Evolutionary conservation across 2,888 invertebrate genomes (phyloP).

Genomic region (Pandemis cinnamomeana): DNA sequence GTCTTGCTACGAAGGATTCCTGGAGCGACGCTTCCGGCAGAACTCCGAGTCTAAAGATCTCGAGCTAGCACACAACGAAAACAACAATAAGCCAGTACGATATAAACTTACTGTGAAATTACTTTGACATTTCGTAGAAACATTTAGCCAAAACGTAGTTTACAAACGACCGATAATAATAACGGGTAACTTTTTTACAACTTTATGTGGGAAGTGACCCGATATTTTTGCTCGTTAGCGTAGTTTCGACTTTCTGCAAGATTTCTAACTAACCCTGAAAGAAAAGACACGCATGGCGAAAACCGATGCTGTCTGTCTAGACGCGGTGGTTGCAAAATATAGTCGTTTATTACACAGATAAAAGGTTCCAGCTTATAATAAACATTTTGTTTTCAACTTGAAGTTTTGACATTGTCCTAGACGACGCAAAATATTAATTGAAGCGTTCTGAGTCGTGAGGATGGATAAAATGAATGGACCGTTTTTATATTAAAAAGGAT

Average conservation of each 20-base stretch:
- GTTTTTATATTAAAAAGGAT: too few relatives aligned
- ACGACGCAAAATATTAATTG: too few relatives aligned
- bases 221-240: too few relatives aligned
- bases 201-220: too few relatives aligned
- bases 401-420: not conserved
- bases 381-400: not conserved
- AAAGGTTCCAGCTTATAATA: not conserved
- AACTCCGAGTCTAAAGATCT: conserved; percentile 68
- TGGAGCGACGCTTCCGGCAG: conserved; percentile 74
- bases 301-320: not conserved
- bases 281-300: not conserved
- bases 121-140: too few relatives aligned
- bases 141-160: too few relatives aligned
- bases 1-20: conserved; percentile 86
- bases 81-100: conserved; percentile 77
- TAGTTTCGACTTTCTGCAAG: not conserved
- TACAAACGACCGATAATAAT: too few relatives aligned
- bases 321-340: not conserved
- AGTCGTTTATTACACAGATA: not conserved
- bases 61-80: conserved; percentile 74
- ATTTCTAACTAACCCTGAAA: not conserved
- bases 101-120: conserved; percentile 36
- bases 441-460: not conserved
- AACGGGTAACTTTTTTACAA: not conserved
- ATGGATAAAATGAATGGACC: not conserved